These are phyloP conservation scores for Forbesichthys papilliferus DNA, from an alignment of 2,113 vertebrate species.

Conservation along the genomic window DNA sequence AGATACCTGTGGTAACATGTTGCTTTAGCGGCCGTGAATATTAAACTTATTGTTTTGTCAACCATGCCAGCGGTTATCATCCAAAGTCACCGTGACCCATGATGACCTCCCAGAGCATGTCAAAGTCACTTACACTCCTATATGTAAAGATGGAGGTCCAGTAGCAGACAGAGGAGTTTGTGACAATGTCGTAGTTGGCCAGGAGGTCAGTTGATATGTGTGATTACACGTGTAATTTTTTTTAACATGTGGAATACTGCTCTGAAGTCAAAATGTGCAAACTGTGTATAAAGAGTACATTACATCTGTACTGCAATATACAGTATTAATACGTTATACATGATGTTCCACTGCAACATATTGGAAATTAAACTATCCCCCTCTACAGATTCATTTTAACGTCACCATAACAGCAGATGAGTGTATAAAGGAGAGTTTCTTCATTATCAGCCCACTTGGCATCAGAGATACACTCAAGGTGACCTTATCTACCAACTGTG, in stretches of 20 bases:
- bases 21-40: not conserved
- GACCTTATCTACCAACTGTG: conserved; percentile 74
- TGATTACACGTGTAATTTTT: too few relatives aligned
- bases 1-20: too few relatives aligned
- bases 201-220: conserved; percentile 72
- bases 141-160: conserved; percentile 56
- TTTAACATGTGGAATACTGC: too few relatives aligned
- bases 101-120: conserved; percentile 76
- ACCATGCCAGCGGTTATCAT: conserved; percentile 84
- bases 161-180: conserved; percentile 76
- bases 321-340: too few relatives aligned
- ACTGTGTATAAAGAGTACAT: too few relatives aligned
- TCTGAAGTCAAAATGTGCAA: too few relatives aligned
- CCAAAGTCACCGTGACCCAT: conserved; percentile 87
- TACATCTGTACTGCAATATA: too few relatives aligned
- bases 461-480: conserved; percentile 87
- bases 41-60: conserved; percentile 1
- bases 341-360: too few relatives aligned
- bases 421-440: conserved; percentile 75
- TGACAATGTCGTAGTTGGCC: conserved; percentile 75
- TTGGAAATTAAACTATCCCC: not conserved
- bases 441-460: conserved; percentile 84
- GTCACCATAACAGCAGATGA: conserved; percentile 82
- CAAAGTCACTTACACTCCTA: conserved; percentile 82
- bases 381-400: conserved; percentile 81